These are phyloP conservation scores for Trimorus sp. DNA, from an alignment of 2,888 invertebrate genomes.

Conservation along the genomic window DNA sequence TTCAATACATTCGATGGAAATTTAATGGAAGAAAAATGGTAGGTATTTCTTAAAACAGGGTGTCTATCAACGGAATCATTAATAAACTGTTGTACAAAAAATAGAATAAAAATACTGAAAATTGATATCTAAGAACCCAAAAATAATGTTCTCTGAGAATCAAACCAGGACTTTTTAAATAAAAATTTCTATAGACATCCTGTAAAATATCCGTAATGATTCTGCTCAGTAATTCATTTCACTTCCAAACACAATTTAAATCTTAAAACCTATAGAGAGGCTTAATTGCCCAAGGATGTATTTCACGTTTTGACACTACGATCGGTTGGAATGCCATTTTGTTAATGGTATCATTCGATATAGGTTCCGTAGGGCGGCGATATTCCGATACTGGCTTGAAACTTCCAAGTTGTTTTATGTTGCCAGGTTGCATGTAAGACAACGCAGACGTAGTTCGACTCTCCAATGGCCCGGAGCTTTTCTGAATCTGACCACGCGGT, in stretches of 20 bases:
- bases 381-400: slow-evolving; percentile 77
- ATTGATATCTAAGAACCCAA: no score
- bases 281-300: slow-evolving; percentile 78
- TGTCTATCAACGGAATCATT: no score
- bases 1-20: not conserved
- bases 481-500: slow-evolving; percentile 75
- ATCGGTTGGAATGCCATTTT: slow-evolving; percentile 79
- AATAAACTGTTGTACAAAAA: no score
- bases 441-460: slow-evolving; percentile 73
- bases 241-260: no score
- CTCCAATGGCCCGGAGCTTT: slow-evolving; percentile 72
- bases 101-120: no score
- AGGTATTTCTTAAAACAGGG: no score
- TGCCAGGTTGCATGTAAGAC: slow-evolving; percentile 76
- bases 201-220: no score
- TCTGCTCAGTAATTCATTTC: not conserved
- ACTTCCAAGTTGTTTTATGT: slow-evolving; percentile 71
- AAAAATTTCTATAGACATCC: no score
- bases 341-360: slow-evolving; percentile 77
- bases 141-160: no score
- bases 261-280: slow-evolving; percentile 70
- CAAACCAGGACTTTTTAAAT: no score
- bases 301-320: slow-evolving; percentile 72
- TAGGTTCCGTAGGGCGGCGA: slow-evolving; percentile 72
- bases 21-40: no score